Evolutionary conservation across 2,888 invertebrate genomes (phyloP).

Genomic region (Dryobotodes eremita): DNA sequence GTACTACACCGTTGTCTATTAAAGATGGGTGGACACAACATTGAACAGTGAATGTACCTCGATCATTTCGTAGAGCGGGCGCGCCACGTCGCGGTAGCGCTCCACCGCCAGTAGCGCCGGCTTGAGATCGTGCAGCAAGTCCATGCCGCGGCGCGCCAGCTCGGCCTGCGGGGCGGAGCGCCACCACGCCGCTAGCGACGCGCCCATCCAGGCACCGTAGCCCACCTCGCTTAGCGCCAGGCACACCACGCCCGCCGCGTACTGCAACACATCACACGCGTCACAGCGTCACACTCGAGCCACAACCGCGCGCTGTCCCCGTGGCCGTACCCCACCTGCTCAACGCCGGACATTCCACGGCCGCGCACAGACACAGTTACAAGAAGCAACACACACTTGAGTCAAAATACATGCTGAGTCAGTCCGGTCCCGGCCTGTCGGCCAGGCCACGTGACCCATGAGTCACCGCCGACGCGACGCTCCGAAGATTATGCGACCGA

Average conservation of each 20-base stretch:
- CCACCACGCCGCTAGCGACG: conserved; percentile 87
- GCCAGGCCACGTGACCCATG: background rate
- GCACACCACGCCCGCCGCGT: conserved; percentile 83
- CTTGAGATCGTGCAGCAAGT: conserved; percentile 87
- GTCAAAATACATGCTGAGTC: background rate
- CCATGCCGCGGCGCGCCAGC: conserved; percentile 85
- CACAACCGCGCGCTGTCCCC: no score
- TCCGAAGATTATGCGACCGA: background rate
- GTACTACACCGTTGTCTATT: background rate
- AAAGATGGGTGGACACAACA: background rate
- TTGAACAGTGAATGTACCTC: conserved; percentile 73
- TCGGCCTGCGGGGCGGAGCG: conserved; percentile 84
- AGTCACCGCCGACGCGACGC: background rate
- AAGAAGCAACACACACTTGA: background rate
- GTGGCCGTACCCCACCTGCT: background rate
- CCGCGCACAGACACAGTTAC: background rate
- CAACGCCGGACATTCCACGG: no score
- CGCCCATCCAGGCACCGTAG: conserved; percentile 88
- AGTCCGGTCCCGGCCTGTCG: background rate
- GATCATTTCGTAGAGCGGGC: conserved; percentile 86
- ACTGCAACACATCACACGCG: conserved; percentile 69
- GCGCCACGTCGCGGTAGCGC: conserved; percentile 83
- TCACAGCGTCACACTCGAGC: no score
- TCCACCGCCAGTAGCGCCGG: conserved; percentile 87
- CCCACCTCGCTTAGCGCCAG: conserved; percentile 85